phyloP scores from a whole-genome alignment of 2,797 vertebrate species.

The Choloepus didactylus region DNA sequence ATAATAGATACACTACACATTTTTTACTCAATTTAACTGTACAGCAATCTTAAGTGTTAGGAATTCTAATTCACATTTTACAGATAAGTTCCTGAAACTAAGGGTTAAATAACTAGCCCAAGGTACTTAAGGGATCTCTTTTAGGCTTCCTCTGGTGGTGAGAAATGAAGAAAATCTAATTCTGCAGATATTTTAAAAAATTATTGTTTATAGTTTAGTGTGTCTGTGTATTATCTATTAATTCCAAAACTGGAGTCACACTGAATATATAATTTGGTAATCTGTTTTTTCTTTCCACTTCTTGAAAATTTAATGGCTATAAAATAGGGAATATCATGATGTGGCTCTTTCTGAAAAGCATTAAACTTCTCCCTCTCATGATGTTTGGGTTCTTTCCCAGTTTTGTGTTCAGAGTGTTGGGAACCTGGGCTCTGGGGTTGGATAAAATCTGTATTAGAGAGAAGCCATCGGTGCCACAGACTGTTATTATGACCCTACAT shows the following conservation, averaged over 20 bases:
- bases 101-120: constrained; percentile 18
- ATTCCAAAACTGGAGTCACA: neutral
- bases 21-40: neutral
- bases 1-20: neutral
- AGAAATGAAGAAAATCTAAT: neutral
- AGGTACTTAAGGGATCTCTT: neutral
- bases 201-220: neutral
- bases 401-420: neutral
- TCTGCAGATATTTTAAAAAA: neutral
- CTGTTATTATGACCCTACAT: neutral
- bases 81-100: neutral
- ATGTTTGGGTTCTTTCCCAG: neutral
- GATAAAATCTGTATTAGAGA: neutral
- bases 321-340: neutral
- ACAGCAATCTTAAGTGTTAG: neutral
- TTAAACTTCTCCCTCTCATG: neutral
- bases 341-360: neutral
- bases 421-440: neutral
- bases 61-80: constrained; percentile 45
- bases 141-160: neutral
- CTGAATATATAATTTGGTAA: neutral
- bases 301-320: constrained; percentile 15
- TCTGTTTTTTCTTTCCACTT: neutral
- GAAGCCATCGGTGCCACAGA: neutral
- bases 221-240: neutral